These are phyloP conservation scores for Eira barbara DNA, from an alignment of 2,113 vertebrate genomes.

Conservation along the genomic window DNA sequence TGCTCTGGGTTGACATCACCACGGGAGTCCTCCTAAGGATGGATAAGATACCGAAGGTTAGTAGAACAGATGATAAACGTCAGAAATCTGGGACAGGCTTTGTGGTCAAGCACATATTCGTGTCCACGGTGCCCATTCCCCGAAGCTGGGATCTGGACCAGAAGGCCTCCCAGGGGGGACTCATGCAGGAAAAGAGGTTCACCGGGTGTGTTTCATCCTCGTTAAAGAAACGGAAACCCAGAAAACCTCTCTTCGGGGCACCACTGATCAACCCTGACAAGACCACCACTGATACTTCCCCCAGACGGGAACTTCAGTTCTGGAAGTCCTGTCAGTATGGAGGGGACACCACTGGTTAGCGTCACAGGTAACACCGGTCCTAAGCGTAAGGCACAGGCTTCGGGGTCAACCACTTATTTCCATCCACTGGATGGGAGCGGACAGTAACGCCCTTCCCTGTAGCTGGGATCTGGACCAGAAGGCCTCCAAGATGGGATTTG, in stretches of 20 bases:
- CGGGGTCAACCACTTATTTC: not conserved
- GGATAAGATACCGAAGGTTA: constrained; percentile 23
- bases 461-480: not conserved
- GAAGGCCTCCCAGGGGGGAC: not conserved
- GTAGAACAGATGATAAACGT: accelerated
- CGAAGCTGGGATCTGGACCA: not conserved
- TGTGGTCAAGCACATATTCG: not conserved
- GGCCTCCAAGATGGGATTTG: not conserved
- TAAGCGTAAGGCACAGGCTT: not conserved
- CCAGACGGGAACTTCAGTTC: not conserved
- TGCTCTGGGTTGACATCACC: not conserved
- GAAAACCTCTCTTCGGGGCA: constrained; percentile 40
- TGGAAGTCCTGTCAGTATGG: not conserved
- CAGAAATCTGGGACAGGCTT: not conserved
- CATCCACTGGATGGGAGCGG: not conserved
- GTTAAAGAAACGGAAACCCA: constrained; percentile 56
- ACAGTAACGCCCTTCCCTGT: not conserved
- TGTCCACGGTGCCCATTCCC: not conserved
- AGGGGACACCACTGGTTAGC: not conserved
- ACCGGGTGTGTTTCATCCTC: not conserved
- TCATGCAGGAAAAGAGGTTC: constrained; percentile 6
- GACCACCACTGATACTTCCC: not conserved
- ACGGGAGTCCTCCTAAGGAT: constrained; percentile 18
- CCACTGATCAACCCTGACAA: not conserved
- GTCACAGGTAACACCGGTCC: not conserved